A percentile compares a stretch with the other conserved stretches of the same genome.
phyloP scores from a whole-genome alignment of 1,140 invertebrate species.

The Bathynomus jamesi region DNA sequence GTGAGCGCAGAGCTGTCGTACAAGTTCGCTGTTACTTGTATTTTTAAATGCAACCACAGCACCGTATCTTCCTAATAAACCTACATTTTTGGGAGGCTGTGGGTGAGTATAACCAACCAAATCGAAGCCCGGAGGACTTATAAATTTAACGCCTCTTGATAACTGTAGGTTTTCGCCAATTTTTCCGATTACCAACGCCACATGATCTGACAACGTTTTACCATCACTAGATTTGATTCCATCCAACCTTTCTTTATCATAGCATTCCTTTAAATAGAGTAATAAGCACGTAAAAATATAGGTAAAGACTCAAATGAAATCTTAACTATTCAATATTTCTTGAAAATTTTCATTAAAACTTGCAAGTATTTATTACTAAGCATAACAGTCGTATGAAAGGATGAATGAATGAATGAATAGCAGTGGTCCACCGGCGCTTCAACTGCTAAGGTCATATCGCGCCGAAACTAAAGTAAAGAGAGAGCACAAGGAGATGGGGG shows the following conservation, averaged over 20 bases:
- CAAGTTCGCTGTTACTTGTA: conserved; percentile 46
- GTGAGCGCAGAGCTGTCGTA: conserved; percentile 75
- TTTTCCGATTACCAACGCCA: background rate
- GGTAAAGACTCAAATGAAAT: too few relatives aligned
- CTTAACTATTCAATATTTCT: too few relatives aligned
- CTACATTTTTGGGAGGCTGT: conserved; percentile 41
- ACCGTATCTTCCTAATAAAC: conserved; percentile 67
- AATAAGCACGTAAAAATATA: background rate
- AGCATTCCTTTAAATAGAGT: background rate
- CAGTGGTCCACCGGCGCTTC: too few relatives aligned
- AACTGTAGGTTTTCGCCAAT: background rate
- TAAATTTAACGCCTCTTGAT: background rate
- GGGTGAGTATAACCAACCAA: conserved; percentile 67
- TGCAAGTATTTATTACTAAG: too few relatives aligned
- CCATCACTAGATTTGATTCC: background rate
- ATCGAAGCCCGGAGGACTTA: conserved; percentile 13
- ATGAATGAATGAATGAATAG: too few relatives aligned
- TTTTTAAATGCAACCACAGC: conserved; percentile 61
- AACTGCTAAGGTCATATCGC: too few relatives aligned
- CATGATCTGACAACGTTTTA: background rate
- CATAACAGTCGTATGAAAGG: too few relatives aligned
- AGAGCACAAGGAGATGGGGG: too few relatives aligned
- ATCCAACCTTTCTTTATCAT: background rate
- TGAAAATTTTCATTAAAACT: too few relatives aligned
- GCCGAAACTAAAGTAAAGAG: too few relatives aligned